phyloP scores from a whole-genome alignment of 1,140 invertebrate genomes.

The Thaumatotibia leucotreta region DNA sequence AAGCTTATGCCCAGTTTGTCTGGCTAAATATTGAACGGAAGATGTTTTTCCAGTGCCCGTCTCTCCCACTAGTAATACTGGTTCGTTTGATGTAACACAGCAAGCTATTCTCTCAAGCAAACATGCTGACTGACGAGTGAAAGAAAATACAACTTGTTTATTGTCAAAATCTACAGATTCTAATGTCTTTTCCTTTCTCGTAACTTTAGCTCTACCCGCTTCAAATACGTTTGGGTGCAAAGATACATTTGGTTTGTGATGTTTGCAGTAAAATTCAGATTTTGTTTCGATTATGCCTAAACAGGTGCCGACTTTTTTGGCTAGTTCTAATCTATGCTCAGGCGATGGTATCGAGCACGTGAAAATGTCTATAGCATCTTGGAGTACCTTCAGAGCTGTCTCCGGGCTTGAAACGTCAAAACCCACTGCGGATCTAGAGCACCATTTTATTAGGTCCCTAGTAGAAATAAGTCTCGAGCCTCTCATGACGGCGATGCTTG shows the following conservation, averaged over 20 bases:
- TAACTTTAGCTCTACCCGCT: constrained; percentile 66
- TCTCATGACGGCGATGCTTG: constrained; percentile 54
- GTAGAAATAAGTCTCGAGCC: constrained; percentile 84
- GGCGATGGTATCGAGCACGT: constrained; percentile 84
- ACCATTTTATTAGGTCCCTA: constrained; percentile 96
- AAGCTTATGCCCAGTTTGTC: constrained; percentile 88
- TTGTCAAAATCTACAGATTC: constrained; percentile 59
- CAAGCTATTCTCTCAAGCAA: constrained; percentile 92
- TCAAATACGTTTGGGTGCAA: constrained; percentile 58
- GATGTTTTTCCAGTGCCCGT: constrained; percentile 99
- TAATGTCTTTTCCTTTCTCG: constrained; percentile 58
- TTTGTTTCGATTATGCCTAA: constrained; percentile 90
- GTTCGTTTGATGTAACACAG: constrained; percentile 90
- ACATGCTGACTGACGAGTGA: constrained; percentile 86
- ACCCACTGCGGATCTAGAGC: constrained; percentile 84
- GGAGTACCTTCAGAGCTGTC: constrained; percentile 86
- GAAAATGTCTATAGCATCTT: constrained; percentile 95
- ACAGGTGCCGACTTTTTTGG: constrained; percentile 86
- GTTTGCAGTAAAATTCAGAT: constrained; percentile 87
- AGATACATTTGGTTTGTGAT: constrained; percentile 87
- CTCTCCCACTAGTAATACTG: constrained; percentile 97
- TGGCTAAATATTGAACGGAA: constrained; percentile 93
- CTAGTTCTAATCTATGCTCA: constrained; percentile 80
- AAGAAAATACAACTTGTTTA: constrained; percentile 83
- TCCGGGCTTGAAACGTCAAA: constrained; percentile 87